Base-by-base conservation (phyloP, 2,888 invertebrate species). In the Mythimna albipuncta region DNA sequence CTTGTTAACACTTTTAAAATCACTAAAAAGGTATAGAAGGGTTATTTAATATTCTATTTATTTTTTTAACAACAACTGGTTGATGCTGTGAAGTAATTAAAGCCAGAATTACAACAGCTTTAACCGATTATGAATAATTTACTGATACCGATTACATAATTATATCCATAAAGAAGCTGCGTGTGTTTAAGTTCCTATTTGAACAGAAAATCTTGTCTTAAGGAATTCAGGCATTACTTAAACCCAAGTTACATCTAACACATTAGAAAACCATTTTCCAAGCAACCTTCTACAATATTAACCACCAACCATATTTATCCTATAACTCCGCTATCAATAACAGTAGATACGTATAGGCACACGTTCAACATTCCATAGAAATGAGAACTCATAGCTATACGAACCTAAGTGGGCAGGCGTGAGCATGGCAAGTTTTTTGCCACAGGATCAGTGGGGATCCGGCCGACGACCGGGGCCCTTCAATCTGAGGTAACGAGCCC, bases 401-500 rank as follows among this genome's bases (percentile, higher is more conserved):
- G 69, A 81, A 77, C 13, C 62, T 71, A 83, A 75, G 82, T 77
- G 76, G 74, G 64, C 64, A 85, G 83, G 82, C 79, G 81, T 81
- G 77, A 64, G 76, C 70, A 76, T 85, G 84, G 80, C 75, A 78
- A 69, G 79, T 87, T 89, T 88, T 88, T 89, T 87, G 85, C 85
- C 83, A 86, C 87, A 87, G 89, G 91, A 91, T 90, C 90, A 84
- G 89, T 89, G 86, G 88, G 89, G 90, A 89, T 87, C 87, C 88
- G 92, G 92, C 89, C 95, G 90, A 89, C 93, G 95, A 95, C 94
- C 95, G 94, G 92, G 90, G 90, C 88, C 90, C 93, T 94, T 95
- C 95, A 95, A 93, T 94, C 93, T 91, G 89, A 90, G 91, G 92
- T 95, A 95, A 95, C 94, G 90, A 94, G 94, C 91, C 86, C 86